Conservation (phyloP, 2,888 invertebrate genomes). For the Dasypolia templi region DNA sequence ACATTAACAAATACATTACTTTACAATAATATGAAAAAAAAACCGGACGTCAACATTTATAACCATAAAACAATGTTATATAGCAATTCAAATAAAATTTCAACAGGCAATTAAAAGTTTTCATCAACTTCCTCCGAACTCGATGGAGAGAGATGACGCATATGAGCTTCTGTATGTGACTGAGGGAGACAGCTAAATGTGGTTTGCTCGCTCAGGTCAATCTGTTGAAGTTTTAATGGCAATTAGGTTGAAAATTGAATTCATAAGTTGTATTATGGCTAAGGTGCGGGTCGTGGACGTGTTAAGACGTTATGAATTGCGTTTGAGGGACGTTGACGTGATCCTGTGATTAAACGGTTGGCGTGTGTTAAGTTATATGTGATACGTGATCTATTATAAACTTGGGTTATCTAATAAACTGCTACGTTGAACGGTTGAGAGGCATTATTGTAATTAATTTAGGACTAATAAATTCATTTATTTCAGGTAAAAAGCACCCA, state of each 20-base stretch:
- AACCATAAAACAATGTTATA: slow-evolving; percentile 54
- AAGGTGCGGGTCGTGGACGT: slow-evolving; percentile 34
- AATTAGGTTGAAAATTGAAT: slow-evolving; percentile 64
- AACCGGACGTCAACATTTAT: slow-evolving; percentile 42
- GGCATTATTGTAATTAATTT: too few relatives aligned
- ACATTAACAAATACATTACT: slow-evolving; percentile 15
- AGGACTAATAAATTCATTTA: too few relatives aligned
- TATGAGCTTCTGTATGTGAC: slow-evolving; percentile 22
- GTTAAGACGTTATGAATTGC: slow-evolving; percentile 31
- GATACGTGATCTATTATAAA: slow-evolving; percentile 1
- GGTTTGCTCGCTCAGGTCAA: slow-evolving; percentile 56
- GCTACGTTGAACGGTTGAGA: background rate
- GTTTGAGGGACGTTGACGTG: slow-evolving; percentile 12
- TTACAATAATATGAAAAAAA: slow-evolving; percentile 49
- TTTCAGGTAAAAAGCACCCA: too few relatives aligned
- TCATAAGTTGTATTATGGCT: slow-evolving; percentile 61
- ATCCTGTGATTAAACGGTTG: background rate
- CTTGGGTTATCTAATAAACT: background rate
- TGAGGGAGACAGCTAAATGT: slow-evolving; percentile 37
- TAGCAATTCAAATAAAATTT: slow-evolving; percentile 64
- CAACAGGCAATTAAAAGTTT: slow-evolving; percentile 69
- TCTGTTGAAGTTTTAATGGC: slow-evolving; percentile 62
- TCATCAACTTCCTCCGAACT: slow-evolving; percentile 51
- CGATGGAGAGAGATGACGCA: slow-evolving; percentile 32
- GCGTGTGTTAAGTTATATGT: background rate